Evolutionary conservation across 2,888 invertebrate genomes (phyloP).

Genomic region (Drosophila sordidula): DNA sequence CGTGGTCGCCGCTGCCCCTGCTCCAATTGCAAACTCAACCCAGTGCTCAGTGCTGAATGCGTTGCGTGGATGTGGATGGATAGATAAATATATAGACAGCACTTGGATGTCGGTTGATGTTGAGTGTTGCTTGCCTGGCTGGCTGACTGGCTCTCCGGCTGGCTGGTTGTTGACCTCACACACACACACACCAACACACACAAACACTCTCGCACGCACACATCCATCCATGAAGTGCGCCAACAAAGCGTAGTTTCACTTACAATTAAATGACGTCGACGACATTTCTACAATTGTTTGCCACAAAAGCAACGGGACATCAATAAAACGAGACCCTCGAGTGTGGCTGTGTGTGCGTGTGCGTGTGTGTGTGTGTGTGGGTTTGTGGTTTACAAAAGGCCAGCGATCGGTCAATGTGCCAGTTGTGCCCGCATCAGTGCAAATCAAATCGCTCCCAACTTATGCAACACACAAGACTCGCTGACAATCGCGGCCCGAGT

Average conservation of each 20-base stretch:
- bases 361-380: slow-evolving; percentile 4
- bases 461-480: slow-evolving; percentile 48
- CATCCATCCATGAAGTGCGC: slow-evolving; percentile 44
- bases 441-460: slow-evolving; percentile 59
- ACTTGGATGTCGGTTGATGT: slow-evolving; percentile 65
- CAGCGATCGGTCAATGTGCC: slow-evolving; percentile 77
- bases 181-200: slow-evolving; percentile 11
- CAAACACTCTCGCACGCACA: slow-evolving; percentile 10
- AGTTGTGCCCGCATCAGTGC: slow-evolving; percentile 75
- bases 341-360: slow-evolving; percentile 25
- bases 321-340: slow-evolving; percentile 72
- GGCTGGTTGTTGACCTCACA: slow-evolving; percentile 72
- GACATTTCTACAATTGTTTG: slow-evolving; percentile 76
- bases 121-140: slow-evolving; percentile 64
- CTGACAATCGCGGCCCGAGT: slow-evolving; percentile 1
- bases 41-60: slow-evolving; percentile 18
- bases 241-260: slow-evolving; percentile 77
- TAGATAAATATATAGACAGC: slow-evolving; percentile 66
- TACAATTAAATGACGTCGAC: slow-evolving; percentile 79
- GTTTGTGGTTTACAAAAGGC: slow-evolving; percentile 52
- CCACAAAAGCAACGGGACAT: slow-evolving; percentile 77
- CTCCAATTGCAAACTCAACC: slow-evolving; percentile 13
- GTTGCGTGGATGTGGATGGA: slow-evolving; percentile 37
- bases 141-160: slow-evolving; percentile 12
- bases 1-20: no score